Percentiles rank a stretch among this genome's conserved stretches.
These are phyloP conservation scores for Spinibarbus caldwelli DNA, from an alignment of 2,797 vertebrate species.

Conservation along the genomic window DNA sequence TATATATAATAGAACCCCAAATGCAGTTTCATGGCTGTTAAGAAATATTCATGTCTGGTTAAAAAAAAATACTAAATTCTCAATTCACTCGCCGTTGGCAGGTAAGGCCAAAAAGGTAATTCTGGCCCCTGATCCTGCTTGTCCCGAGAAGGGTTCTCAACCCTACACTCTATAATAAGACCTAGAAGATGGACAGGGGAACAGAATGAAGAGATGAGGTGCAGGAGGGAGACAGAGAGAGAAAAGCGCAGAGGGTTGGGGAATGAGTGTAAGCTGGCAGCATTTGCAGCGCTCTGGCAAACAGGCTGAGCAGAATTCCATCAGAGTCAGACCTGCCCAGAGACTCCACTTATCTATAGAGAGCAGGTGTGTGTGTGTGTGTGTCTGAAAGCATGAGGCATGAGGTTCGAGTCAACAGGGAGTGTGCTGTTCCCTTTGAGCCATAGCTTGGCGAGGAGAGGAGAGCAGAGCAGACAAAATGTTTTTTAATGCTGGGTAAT, in stretches of 20 bases:
- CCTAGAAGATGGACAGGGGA: conserved; percentile 27
- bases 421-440: conserved; percentile 45
- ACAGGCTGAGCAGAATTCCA: conserved; percentile 47
- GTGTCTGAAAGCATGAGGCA: conserved; percentile 29
- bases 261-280: conserved; percentile 32
- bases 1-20: too few relatives aligned
- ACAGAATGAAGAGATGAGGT: conserved; percentile 31
- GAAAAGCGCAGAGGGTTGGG: conserved; percentile 17
- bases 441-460: conserved; percentile 29
- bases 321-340: conserved; percentile 52
- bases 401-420: conserved; percentile 47
- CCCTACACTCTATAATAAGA: conserved; percentile 23
- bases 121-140: conserved; percentile 21
- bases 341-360: conserved; percentile 54
- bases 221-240: conserved; percentile 19
- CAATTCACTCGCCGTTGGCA: neutral
- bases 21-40: neutral
- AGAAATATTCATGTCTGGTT: neutral
- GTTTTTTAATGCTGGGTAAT: conserved; percentile 56
- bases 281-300: conserved; percentile 32
- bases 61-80: too few relatives aligned
- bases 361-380: conserved; percentile 45
- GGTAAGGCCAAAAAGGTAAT: conserved; percentile 20
- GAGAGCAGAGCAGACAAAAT: conserved; percentile 36
- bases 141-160: conserved; percentile 31